These are phyloP conservation scores for Trichopria drosophilae DNA, from an alignment of 2,888 invertebrate genomes.

Conservation along the genomic window DNA sequence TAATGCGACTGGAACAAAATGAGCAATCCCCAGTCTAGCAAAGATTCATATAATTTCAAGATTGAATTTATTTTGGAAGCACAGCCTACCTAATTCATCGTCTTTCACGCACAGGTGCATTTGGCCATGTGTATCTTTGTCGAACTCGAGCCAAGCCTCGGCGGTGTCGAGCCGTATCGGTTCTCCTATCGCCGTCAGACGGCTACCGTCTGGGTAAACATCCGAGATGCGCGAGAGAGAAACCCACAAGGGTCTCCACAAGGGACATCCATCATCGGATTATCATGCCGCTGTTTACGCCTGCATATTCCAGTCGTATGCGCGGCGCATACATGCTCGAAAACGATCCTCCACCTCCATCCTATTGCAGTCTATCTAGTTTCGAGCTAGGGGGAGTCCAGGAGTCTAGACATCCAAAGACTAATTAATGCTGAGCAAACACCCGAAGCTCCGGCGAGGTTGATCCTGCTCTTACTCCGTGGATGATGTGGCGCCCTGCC, in stretches of 20 bases:
- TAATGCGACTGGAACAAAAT: no score
- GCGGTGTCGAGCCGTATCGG: no score
- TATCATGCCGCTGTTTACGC: no score
- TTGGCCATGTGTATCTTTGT: slow-evolving; percentile 20
- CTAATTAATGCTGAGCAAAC: slow-evolving; percentile 55
- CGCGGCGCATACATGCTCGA: no score
- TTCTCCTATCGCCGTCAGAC: slow-evolving; percentile 31
- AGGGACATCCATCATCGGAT: slow-evolving; percentile 55
- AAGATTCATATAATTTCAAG: no score
- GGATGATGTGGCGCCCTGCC: no score
- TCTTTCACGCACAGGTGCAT: slow-evolving; percentile 21
- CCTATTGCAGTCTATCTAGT: slow-evolving; percentile 43
- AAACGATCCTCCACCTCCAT: no score
- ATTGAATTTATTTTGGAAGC: no score
- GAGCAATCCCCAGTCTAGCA: no score
- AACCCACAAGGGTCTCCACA: slow-evolving; percentile 20
- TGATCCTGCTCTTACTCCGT: no score
- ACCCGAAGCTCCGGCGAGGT: no score
- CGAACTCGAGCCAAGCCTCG: slow-evolving; percentile 25
- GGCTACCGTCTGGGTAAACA: slow-evolving; percentile 57
- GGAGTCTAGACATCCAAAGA: slow-evolving; percentile 49
- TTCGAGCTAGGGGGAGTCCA: slow-evolving; percentile 45
- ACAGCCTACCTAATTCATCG: slow-evolving; percentile 22
- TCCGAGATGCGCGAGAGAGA: slow-evolving; percentile 33
- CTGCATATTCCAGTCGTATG: no score